Percentiles rank a stretch among this genome's conserved stretches.
Evolutionary conservation across 1,140 invertebrate genomes (phyloP).

Genomic region (Drosophila littoralis): DNA sequence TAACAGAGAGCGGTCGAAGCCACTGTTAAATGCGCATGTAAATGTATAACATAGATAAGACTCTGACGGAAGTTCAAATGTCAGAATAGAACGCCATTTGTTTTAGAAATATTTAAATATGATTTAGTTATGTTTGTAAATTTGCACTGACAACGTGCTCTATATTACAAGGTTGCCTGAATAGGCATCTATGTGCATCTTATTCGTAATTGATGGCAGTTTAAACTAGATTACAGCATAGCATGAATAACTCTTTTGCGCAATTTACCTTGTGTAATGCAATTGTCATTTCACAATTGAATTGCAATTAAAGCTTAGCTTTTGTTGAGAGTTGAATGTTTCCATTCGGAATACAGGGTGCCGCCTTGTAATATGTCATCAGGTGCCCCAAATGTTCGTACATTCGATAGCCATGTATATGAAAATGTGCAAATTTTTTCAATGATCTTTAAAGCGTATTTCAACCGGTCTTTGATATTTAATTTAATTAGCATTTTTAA

Average conservation of each 20-base stretch:
- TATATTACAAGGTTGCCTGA: conserved; percentile 1
- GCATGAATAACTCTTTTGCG: conserved; percentile 58
- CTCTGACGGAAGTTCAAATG: conserved; percentile 53
- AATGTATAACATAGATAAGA: neutral
- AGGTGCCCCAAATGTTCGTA: neutral
- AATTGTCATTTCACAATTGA: conserved; percentile 30
- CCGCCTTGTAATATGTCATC: neutral
- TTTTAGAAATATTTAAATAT: conserved; percentile 27
- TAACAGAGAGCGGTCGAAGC: too few species aligned
- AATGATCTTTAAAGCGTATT: conserved; percentile 53
- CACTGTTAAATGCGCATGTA: neutral
- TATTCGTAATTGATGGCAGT: conserved; percentile 58
- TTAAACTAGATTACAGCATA: conserved; percentile 29
- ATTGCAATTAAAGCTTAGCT: conserved; percentile 1
- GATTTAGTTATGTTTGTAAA: neutral
- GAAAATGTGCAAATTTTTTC: conserved; percentile 40
- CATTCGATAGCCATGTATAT: neutral
- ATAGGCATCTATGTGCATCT: conserved; percentile 12
- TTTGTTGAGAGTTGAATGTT: neutral
- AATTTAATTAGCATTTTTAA: conserved; percentile 60
- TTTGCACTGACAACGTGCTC: conserved; percentile 8
- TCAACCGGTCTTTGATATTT: conserved; percentile 48
- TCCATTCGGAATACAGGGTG: conserved; percentile 46
- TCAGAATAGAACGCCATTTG: conserved; percentile 52
- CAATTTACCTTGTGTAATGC: conserved; percentile 46